Evolutionary conservation across 2,888 invertebrate genomes (phyloP).

Genomic region (Tortrix viridana): DNA sequence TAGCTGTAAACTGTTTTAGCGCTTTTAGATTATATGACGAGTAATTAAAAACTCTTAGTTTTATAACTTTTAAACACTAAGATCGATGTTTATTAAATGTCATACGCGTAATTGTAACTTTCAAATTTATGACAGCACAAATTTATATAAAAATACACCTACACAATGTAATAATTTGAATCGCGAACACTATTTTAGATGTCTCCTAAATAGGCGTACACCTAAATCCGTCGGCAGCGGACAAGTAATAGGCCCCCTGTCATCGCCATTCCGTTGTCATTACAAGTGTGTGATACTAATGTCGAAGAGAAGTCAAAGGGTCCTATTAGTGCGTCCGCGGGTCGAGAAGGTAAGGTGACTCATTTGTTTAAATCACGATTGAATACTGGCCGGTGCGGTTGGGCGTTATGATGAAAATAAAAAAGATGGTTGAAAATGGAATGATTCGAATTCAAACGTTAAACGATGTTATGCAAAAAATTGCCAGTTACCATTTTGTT

Average conservation of each 20-base stretch:
- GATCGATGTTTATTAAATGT: conserved; percentile 16
- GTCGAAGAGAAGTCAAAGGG: conserved; percentile 56
- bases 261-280: conserved; percentile 62
- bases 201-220: conserved; percentile 66
- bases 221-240: conserved; percentile 67
- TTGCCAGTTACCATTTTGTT: conserved; percentile 6
- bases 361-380: conserved; percentile 29
- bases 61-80: conserved; percentile 13
- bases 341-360: conserved; percentile 36
- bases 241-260: conserved; percentile 52
- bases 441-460: conserved; percentile 8
- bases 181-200: conserved; percentile 60
- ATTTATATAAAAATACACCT: background rate
- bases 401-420: conserved; percentile 27
- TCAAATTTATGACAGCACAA: conserved; percentile 1
- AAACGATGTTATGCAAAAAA: conserved; percentile 20
- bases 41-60: conserved; percentile 21
- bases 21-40: conserved; percentile 35
- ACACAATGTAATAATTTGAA: conserved; percentile 45
- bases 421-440: conserved; percentile 21
- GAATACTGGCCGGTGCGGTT: conserved; percentile 27
- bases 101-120: conserved; percentile 4
- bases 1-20: conserved; percentile 28
- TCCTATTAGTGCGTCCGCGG: conserved; percentile 55
- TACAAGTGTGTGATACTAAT: conserved; percentile 60